Evolutionary conservation across 2,888 invertebrate genomes (phyloP), one percentile per base, ranked within the genome.

Genomic region (Timema cristinae): DNA sequence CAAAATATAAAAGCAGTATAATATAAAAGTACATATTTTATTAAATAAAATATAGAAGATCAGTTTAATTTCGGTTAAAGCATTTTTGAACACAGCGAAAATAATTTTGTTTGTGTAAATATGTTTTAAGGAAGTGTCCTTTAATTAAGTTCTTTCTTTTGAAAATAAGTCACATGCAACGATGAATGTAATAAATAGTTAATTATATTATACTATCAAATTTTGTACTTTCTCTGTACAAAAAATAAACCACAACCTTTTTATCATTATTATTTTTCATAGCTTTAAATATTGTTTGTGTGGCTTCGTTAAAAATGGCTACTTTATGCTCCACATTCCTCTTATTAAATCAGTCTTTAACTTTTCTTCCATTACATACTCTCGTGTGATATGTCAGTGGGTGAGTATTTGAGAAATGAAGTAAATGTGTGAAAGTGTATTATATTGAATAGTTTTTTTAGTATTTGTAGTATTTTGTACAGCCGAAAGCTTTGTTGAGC

Each of bases 391-490:
- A 11, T 63, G 48, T 48, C 63, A 63, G 11, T 32, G 48, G 10
- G 63, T 63, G 7, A 49, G 32, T 16, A 7, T 7, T 51, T 32
- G 50, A 67, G 7, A 47, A 16, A 50, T 49, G 8, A n/a, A 47
- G 70, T 32, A 70, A 66, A 67, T 59, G 73, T 61, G 61, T 52
- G 69, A 73, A 68, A 74, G 69, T 73, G 70, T 72, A 72, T 75
- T 73, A 72, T 54, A 72, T 71, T 50, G 70, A 72, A 69, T 75
- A 75, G 75, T 71, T 72, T 80, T 80, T 79, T 80, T 81, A 81
- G 80, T 81, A 80, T 81, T 80, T 78, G 77, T 79, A 81, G 81
- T 81, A 80, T 82, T 82, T 81, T 82, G 82, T 82, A 82, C 81
- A 82, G 81, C 80, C 67, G 50, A 51, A 66, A 69, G 70, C 68